Conservation (phyloP, 2,797 vertebrate species). For the Gallinago stenura region DNA sequence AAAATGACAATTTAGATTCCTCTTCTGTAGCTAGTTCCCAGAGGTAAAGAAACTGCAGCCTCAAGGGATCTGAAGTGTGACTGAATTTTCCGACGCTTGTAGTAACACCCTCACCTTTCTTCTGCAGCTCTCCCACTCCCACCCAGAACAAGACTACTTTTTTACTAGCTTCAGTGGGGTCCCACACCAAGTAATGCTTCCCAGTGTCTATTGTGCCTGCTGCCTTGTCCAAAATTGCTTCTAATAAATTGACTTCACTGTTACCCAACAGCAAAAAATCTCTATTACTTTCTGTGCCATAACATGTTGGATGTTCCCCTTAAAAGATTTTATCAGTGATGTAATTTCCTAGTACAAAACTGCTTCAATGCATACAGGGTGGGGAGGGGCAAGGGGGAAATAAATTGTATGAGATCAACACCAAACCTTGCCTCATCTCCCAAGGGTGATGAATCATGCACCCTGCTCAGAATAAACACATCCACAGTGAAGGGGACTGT, state of each 20-base stretch:
- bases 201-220: background rate
- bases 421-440: slow-evolving; percentile 59
- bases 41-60: background rate
- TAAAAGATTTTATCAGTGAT: slow-evolving; percentile 51
- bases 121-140: background rate
- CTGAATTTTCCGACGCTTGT: background rate
- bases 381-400: background rate
- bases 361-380: background rate
- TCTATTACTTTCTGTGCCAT: background rate
- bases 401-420: slow-evolving; percentile 60
- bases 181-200: background rate
- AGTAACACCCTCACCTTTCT: background rate
- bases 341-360: slow-evolving; percentile 52
- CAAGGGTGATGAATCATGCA: slow-evolving; percentile 58
- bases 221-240: background rate
- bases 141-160: background rate
- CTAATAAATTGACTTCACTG: background rate
- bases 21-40: background rate
- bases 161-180: background rate
- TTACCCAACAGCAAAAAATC: background rate
- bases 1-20: background rate
- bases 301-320: background rate
- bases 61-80: background rate
- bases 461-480: slow-evolving; percentile 48
- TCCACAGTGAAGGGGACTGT: background rate